phyloP scores from a whole-genome alignment of 2,888 invertebrate species.

The Agrotis puta region DNA sequence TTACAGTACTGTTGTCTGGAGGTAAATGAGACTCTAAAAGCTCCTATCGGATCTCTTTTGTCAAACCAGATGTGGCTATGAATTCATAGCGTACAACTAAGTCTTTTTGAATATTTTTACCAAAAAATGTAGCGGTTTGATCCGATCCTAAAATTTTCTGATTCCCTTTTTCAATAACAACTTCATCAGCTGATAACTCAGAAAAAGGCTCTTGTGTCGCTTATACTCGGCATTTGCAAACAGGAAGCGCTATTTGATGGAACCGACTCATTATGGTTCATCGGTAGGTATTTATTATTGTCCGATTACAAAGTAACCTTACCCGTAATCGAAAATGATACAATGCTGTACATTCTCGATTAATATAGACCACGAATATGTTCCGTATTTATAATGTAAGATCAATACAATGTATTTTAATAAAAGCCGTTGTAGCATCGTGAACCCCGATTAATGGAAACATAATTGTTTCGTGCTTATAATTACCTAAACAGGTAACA shows the following conservation, averaged over 20 bases:
- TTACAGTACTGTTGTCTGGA: slow-evolving; percentile 10
- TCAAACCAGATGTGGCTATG: too few relatives aligned
- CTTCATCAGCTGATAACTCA: neutral
- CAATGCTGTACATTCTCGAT: neutral
- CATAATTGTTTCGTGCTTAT: too few relatives aligned
- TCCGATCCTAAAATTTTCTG: neutral
- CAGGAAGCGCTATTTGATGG: neutral
- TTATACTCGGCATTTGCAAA: neutral
- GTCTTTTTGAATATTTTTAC: too few relatives aligned
- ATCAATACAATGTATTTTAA: too few relatives aligned
- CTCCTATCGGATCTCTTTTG: neutral
- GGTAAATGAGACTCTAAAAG: neutral
- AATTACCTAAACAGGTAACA: too few relatives aligned
- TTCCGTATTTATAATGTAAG: neutral
- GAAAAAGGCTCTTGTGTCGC: neutral
- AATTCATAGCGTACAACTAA: too few relatives aligned
- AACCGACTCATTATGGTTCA: neutral
- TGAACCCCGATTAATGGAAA: too few relatives aligned
- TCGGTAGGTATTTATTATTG: neutral
- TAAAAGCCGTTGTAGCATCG: neutral
- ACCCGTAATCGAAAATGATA: neutral
- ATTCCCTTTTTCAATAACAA: neutral
- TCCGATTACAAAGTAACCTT: neutral
- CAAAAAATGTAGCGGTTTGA: neutral
- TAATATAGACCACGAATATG: neutral